These are phyloP conservation scores for Nesogale talazaci DNA, from an alignment of 2,113 vertebrate genomes.

Conservation along the genomic window DNA sequence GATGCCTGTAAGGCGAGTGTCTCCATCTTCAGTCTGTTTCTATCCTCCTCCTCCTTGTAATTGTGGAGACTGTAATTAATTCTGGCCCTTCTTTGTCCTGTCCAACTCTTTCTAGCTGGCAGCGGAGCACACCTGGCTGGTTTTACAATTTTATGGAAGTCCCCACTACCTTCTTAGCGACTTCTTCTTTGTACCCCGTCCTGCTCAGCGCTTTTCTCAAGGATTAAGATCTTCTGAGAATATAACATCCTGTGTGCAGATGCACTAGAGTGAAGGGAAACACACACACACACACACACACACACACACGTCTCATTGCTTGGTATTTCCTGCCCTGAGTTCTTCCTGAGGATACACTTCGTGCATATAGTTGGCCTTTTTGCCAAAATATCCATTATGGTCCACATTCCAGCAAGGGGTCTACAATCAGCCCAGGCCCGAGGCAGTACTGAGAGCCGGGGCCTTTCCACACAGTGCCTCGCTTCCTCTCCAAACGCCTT, in stretches of 20 bases:
- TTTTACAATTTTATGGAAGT: background rate
- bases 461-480: background rate
- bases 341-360: constrained; percentile 28
- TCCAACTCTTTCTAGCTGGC: background rate
- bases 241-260: background rate
- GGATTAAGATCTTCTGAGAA: background rate
- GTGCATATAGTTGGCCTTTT: background rate
- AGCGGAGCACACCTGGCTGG: background rate
- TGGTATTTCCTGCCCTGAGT: background rate
- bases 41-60: background rate
- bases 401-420: background rate
- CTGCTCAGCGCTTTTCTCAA: constrained; percentile 31
- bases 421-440: background rate
- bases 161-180: background rate
- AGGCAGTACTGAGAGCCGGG: constrained; percentile 29
- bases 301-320: background rate
- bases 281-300: no score
- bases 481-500: constrained; percentile 32
- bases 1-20: background rate
- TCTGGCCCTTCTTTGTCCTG: background rate
- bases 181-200: constrained; percentile 13
- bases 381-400: background rate
- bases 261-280: background rate
- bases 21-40: constrained; percentile 8
- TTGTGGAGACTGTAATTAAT: constrained; percentile 43